These are phyloP conservation scores for Oreortyx pictus DNA, from an alignment of 2,797 vertebrate species.

Conservation along the genomic window DNA sequence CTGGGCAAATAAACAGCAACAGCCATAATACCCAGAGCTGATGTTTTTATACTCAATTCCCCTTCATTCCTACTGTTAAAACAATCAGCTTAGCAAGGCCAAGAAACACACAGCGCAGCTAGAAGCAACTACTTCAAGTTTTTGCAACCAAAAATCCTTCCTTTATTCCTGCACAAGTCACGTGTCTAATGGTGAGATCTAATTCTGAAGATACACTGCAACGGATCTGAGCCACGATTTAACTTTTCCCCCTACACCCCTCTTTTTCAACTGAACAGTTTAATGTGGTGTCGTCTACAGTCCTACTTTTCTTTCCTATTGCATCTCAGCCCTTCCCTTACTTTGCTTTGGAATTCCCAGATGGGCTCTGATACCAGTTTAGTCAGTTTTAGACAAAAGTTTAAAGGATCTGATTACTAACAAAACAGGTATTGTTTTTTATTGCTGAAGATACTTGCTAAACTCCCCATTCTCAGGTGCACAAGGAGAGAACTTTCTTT, in stretches of 20 bases:
- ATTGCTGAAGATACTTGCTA: not conserved
- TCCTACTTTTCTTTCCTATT: not conserved
- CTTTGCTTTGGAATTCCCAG: not conserved
- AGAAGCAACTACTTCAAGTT: not conserved
- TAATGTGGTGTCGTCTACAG: not conserved
- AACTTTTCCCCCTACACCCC: not conserved
- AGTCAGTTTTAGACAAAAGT: not conserved
- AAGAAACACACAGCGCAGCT: not conserved
- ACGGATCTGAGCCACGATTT: not conserved
- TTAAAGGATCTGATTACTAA: not conserved
- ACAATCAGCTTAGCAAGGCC: not conserved
- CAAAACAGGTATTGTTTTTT: not conserved
- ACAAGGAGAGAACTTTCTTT: not conserved
- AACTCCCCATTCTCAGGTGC: not conserved
- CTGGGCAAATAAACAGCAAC: not conserved
- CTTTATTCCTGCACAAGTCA: not conserved
- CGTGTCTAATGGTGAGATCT: not conserved
- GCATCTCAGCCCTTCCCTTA: not conserved
- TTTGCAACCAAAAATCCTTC: not conserved
- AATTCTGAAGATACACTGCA: not conserved
- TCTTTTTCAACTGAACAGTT: not conserved
- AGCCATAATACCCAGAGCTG: not conserved
- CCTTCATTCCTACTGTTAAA: not conserved
- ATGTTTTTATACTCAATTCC: not conserved
- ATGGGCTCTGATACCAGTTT: not conserved